These are phyloP conservation scores for Pseudomyrmex dendroicus DNA, from an alignment of 1,140 invertebrate species.

Conservation along the genomic window DNA sequence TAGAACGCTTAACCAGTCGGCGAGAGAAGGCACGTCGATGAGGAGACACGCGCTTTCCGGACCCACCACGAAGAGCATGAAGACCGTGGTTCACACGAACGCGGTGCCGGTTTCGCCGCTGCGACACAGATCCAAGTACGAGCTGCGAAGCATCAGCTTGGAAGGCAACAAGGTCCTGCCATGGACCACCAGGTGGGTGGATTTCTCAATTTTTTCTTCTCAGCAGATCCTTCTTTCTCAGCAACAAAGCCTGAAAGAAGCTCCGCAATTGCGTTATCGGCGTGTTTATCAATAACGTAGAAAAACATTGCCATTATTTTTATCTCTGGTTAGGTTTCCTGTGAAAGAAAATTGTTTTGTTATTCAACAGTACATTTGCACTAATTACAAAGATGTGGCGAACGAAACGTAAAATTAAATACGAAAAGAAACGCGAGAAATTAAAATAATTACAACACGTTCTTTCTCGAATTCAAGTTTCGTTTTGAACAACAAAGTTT, in stretches of 20 bases:
- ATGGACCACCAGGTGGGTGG: conserved; percentile 80
- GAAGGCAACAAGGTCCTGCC: conserved; percentile 83
- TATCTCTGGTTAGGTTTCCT: no score
- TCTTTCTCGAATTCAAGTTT: no score
- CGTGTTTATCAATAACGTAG: neutral
- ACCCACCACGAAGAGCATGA: conserved; percentile 75
- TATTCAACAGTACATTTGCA: no score
- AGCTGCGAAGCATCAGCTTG: conserved; percentile 84
- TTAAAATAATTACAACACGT: no score
- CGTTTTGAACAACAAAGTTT: no score
- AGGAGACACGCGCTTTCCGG: conserved; percentile 77
- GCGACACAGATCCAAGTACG: conserved; percentile 80
- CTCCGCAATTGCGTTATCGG: no score
- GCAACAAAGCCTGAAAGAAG: no score
- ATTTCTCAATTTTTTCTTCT: neutral
- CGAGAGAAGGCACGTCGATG: conserved; percentile 72
- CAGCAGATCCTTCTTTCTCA: neutral
- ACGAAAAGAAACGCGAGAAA: no score
- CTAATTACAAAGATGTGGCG: no score
- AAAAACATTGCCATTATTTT: neutral
- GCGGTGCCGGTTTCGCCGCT: conserved; percentile 75
- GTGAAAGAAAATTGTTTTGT: no score
- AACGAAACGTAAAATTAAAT: no score
- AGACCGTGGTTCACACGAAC: conserved; percentile 72
- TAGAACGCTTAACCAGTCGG: conserved; percentile 74